Base-by-base conservation (phyloP, 37 sponge, comb jelly and placozoan genomes). In the Oscarella lobularis region DNA sequence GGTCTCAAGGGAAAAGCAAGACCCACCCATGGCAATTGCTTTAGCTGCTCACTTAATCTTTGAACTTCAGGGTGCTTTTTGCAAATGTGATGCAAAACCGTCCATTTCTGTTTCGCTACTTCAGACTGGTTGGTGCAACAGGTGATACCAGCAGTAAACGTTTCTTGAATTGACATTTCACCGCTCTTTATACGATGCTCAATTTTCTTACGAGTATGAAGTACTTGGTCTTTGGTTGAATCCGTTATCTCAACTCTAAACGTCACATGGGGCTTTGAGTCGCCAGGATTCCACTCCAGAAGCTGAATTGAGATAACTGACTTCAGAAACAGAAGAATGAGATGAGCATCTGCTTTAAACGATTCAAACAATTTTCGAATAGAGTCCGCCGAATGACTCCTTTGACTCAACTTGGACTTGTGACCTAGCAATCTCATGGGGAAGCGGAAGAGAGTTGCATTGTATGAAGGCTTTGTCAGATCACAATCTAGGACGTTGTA, bases 21-120 rank as follows among this genome's bases (percentile, higher is more conserved):
- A 14, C 85, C 89, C 3, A 85, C 82, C 89, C 89, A 85, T 6
- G 89, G 89, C 40, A 85, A 20, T 32, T 81, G 66, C 3, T 67
- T 74, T 38, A 79, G 70, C 35, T 89, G 74, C 29, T 14, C 71
- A 34, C 35, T 35, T 5, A 68, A 34, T 14, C 4, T 4, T 5
- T 14, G 31, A 68, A 68, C 31, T 14, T 68, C 4, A 35, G 6
- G 29, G 33, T 68, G 5, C 4, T 68, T 68, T 35, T 32, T 29
- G 71, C 71, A 5, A 30, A 68, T 14, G 6, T 4, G 6, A 14
- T 68, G 6, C 31, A 5, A 5, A 4, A 68, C 71, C 6, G 33
- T 5, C 71, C 71, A 68, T 4, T 20, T 5, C 33, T 14, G 71
- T 34, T 32, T 14, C 35, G 20, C 20, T 27, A 35, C 5, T 34